phyloP scores from a whole-genome alignment of 2,888 invertebrate species.

The Deilephila elpenor region DNA sequence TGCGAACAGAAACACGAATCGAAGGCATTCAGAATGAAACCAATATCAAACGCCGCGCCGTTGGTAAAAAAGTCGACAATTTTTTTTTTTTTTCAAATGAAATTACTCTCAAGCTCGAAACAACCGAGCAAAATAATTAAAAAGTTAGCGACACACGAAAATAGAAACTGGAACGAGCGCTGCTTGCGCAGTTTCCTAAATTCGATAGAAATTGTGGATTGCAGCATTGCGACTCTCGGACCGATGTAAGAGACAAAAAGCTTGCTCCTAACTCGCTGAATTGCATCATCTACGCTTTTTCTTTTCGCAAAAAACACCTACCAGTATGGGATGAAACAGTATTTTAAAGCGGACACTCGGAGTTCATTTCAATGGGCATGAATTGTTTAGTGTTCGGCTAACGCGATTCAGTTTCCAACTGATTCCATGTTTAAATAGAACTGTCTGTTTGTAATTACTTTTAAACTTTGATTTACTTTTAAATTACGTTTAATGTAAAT shows the following conservation, averaged over 20 bases:
- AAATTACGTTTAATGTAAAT: neutral
- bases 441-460: too few species aligned
- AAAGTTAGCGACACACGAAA: neutral
- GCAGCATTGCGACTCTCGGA: slow-evolving; percentile 8
- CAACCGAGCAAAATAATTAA: slow-evolving; percentile 1
- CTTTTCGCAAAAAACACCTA: slow-evolving; percentile 12
- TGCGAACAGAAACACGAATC: too few species aligned
- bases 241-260: slow-evolving; percentile 13
- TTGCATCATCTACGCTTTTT: slow-evolving; percentile 7
- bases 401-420: neutral
- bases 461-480: neutral
- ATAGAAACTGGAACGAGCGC: neutral
- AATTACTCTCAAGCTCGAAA: neutral
- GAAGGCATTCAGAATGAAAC: too few species aligned
- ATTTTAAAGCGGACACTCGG: slow-evolving; percentile 3
- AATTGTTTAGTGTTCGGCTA: slow-evolving; percentile 13
- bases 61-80: neutral
- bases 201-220: slow-evolving; percentile 2
- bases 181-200: slow-evolving; percentile 5
- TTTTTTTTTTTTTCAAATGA: neutral
- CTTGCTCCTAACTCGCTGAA: slow-evolving; percentile 10
- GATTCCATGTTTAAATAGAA: neutral
- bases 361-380: slow-evolving; percentile 8
- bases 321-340: slow-evolving; percentile 5
- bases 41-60: too few species aligned